Evolutionary conservation across 1,140 invertebrate species (phyloP).

Genomic region (Nephila pilipes): DNA sequence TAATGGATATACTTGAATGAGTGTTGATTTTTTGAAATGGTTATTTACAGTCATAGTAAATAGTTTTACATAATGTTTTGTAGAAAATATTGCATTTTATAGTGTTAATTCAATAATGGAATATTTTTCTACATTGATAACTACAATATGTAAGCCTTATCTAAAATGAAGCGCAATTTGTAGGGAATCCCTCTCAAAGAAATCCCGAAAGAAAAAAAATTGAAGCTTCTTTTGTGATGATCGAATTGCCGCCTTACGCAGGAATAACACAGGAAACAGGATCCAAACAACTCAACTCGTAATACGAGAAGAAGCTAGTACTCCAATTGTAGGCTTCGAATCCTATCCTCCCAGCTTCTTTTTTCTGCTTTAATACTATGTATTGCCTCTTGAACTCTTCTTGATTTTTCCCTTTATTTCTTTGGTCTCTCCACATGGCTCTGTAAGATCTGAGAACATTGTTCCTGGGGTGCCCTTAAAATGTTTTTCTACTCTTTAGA

Average conservation of each 20-base stretch:
- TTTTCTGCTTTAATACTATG: not conserved
- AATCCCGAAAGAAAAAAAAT: not conserved
- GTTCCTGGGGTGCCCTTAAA: not conserved
- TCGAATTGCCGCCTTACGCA: conserved; percentile 24
- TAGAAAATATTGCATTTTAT: too few species aligned
- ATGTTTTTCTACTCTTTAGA: not conserved
- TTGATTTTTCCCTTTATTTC: conserved; percentile 3
- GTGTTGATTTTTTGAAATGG: too few species aligned
- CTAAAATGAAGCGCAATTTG: not conserved
- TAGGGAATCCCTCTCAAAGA: not conserved
- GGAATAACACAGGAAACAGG: conserved; percentile 23
- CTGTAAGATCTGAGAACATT: not conserved
- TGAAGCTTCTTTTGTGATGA: conserved; percentile 13
- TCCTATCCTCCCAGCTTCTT: not conserved
- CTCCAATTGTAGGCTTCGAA: not conserved
- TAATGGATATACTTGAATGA: too few species aligned
- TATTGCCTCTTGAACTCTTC: conserved; percentile 15
- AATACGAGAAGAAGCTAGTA: conserved; percentile 4
- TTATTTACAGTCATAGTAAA: too few species aligned
- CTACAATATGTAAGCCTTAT: too few species aligned
- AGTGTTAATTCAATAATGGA: too few species aligned
- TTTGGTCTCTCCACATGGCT: not conserved
- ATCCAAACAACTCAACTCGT: conserved; percentile 34
- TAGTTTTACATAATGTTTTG: too few species aligned
- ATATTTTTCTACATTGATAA: too few species aligned